Conservation (phyloP, 2,797 vertebrate species). For the Lepilemur ruficaudatus region DNA sequence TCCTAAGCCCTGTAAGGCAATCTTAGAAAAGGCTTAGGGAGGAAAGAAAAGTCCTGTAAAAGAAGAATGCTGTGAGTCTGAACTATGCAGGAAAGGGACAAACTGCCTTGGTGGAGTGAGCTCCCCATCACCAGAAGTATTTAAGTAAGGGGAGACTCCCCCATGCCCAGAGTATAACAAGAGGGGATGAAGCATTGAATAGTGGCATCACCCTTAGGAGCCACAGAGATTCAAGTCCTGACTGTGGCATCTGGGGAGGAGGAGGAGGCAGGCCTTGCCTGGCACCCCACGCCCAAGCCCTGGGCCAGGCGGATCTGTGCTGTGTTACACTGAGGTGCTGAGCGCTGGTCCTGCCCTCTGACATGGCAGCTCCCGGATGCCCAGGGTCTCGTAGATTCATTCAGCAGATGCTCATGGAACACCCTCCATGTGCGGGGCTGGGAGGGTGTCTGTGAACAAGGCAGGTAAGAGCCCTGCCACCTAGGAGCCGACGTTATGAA, state of each 20-base stretch:
- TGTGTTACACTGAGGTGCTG: too few relatives aligned
- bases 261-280: background rate
- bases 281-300: too few relatives aligned
- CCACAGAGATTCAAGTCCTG: background rate
- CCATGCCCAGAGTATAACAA: background rate
- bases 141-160: background rate
- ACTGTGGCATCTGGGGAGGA: background rate
- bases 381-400: background rate
- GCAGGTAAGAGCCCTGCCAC: background rate
- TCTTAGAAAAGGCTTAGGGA: background rate
- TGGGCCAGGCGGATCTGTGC: background rate
- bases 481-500: background rate
- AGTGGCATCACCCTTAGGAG: background rate
- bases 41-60: background rate
- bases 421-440: too few relatives aligned
- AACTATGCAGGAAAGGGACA: background rate
- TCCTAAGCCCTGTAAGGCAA: background rate
- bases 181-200: background rate
- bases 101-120: background rate
- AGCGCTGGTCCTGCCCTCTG: background rate
- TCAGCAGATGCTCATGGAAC: background rate
- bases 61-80: background rate
- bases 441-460: background rate
- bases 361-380: accelerated
- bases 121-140: background rate